These are phyloP conservation scores for Melanotus villosus DNA, from an alignment of 2,888 invertebrate species.

Conservation along the genomic window DNA sequence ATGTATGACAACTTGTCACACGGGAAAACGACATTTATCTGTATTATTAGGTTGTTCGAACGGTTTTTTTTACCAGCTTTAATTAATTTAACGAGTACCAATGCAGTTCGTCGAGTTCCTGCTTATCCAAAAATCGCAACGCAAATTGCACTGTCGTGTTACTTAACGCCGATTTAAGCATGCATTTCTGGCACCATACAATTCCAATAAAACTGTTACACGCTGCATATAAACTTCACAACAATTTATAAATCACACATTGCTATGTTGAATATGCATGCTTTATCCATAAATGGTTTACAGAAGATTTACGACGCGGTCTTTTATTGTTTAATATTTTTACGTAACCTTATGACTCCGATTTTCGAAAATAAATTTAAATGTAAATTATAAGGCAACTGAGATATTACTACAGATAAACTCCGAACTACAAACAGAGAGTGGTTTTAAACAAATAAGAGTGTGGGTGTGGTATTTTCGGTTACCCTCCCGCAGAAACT, in stretches of 20 bases:
- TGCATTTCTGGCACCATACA: constrained; percentile 10
- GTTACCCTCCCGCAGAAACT: neutral
- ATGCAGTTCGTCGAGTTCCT: neutral
- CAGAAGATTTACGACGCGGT: constrained; percentile 10
- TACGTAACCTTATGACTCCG: constrained; percentile 23
- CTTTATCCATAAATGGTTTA: constrained; percentile 6
- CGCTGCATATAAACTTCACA: constrained; percentile 15
- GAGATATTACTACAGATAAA: neutral
- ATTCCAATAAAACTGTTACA: constrained; percentile 5
- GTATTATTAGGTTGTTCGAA: neutral
- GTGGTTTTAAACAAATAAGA: neutral
- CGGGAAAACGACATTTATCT: neutral
- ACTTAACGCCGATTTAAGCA: neutral
- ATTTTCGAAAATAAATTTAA: constrained; percentile 28
- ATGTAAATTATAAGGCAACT: constrained; percentile 16
- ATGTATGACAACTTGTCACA: neutral
- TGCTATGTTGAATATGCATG: constrained; percentile 18
- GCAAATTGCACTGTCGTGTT: constrained; percentile 10
- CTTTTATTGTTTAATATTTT: constrained; percentile 22
- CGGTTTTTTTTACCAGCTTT: neutral
- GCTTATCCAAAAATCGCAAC: constrained; percentile 18
- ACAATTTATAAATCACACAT: constrained; percentile 23
- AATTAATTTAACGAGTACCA: neutral
- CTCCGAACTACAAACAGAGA: neutral
- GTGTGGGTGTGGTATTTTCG: constrained; percentile 12